Evolutionary conservation across 2,888 invertebrate species (phyloP).

Genomic region (Sicus ferrugineus): DNA sequence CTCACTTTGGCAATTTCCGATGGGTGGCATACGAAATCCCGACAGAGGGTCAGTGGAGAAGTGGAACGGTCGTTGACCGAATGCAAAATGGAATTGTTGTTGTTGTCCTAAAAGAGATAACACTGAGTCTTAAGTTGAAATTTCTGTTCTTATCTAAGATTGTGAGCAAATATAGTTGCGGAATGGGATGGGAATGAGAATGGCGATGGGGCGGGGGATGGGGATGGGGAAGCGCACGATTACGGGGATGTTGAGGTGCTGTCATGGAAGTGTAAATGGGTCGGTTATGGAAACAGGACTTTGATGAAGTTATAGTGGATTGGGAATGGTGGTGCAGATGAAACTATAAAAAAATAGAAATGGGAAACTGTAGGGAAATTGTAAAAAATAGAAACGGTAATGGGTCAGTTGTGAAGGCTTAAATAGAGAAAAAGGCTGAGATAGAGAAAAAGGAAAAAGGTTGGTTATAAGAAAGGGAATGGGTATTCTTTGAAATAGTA

Average conservation of each 20-base stretch:
- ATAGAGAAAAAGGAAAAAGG: too few species aligned
- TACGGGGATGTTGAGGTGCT: too few species aligned
- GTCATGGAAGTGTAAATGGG: too few species aligned
- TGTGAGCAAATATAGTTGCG: not conserved
- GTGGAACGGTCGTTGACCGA: constrained; percentile 85
- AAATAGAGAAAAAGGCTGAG: too few species aligned
- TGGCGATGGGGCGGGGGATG: not conserved
- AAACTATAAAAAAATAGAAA: not conserved
- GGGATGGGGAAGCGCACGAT: not conserved
- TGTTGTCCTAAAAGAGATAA: constrained; percentile 93
- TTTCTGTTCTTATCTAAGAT: constrained; percentile 61
- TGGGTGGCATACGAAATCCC: constrained; percentile 88
- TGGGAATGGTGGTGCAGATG: too few species aligned
- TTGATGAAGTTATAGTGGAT: too few species aligned
- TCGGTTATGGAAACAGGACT: too few species aligned
- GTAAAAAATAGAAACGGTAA: too few species aligned
- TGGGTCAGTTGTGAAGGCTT: too few species aligned
- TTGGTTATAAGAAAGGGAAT: too few species aligned
- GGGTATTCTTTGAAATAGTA: too few species aligned
- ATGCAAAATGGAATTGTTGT: constrained; percentile 94
- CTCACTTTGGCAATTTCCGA: constrained; percentile 91
- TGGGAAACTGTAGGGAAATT: too few species aligned
- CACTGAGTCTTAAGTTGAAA: constrained; percentile 72
- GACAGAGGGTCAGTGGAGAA: constrained; percentile 88
- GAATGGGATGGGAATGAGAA: not conserved